These are phyloP conservation scores for Phenacoccus solenopsis DNA, from an alignment of 1,140 invertebrate genomes.

Conservation along the genomic window DNA sequence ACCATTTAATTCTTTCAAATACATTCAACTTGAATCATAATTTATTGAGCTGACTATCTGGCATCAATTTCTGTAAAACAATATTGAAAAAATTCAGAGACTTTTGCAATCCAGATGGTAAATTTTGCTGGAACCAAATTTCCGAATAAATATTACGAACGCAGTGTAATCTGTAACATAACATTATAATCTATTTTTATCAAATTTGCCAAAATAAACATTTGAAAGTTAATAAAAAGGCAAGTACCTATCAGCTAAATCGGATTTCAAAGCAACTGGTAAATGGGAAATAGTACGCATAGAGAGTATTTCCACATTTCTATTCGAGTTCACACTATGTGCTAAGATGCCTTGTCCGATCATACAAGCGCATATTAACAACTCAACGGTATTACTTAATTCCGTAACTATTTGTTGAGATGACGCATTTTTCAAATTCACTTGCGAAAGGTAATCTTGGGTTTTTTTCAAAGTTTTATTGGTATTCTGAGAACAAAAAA, in stretches of 20 bases:
- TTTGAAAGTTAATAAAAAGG: neutral
- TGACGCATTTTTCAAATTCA: slow-evolving; percentile 35
- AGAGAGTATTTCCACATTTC: slow-evolving; percentile 45
- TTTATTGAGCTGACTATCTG: neutral
- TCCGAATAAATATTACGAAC: neutral
- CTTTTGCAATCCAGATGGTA: neutral
- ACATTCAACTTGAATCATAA: neutral
- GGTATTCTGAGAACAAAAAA: slow-evolving; percentile 38
- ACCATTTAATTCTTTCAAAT: too few species aligned
- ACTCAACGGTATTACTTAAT: slow-evolving; percentile 43
- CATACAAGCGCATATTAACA: slow-evolving; percentile 49
- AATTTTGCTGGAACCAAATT: neutral
- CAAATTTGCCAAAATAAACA: too few species aligned
- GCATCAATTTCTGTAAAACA: neutral
- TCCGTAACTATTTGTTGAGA: slow-evolving; percentile 41
- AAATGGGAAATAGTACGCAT: slow-evolving; percentile 48
- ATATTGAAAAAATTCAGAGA: neutral
- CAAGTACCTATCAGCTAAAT: slow-evolving; percentile 48
- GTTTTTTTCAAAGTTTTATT: slow-evolving; percentile 45
- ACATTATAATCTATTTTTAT: neutral
- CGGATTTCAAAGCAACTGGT: slow-evolving; percentile 46
- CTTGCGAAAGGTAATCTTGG: slow-evolving; percentile 37
- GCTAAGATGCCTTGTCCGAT: slow-evolving; percentile 44
- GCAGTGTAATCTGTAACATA: neutral
- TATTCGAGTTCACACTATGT: slow-evolving; percentile 46